Conservation (phyloP, 1,140 invertebrate species). For the Macrobrachium nipponense region DNA sequence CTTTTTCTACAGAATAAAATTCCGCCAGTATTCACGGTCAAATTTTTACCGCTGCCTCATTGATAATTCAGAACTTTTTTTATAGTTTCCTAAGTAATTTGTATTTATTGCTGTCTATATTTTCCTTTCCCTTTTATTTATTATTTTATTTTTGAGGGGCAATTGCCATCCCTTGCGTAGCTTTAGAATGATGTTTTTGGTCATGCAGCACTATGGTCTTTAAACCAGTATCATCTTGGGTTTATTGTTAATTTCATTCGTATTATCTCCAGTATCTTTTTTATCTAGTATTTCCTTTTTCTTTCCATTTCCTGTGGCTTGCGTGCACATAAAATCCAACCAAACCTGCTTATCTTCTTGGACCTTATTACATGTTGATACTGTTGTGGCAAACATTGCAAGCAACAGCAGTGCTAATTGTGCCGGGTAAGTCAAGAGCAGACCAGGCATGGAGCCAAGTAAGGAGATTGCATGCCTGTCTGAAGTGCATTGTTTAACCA, state of each 20-base stretch:
- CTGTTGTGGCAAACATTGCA: slow-evolving; percentile 58
- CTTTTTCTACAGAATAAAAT: too few relatives aligned
- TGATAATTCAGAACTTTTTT: too few relatives aligned
- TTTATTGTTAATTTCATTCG: slow-evolving; percentile 55
- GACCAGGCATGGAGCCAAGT: slow-evolving; percentile 57
- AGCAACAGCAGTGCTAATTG: slow-evolving; percentile 60
- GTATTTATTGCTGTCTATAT: neutral
- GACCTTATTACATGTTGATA: slow-evolving; percentile 62
- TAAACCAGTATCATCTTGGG: slow-evolving; percentile 55
- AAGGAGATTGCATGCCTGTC: slow-evolving; percentile 58
- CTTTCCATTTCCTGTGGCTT: slow-evolving; percentile 63
- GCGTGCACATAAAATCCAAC: slow-evolving; percentile 62
- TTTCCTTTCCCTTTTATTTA: neutral
- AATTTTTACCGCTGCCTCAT: too few relatives aligned
- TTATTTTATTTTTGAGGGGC: neutral
- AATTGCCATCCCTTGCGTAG: slow-evolving; percentile 5
- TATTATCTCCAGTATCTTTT: slow-evolving; percentile 60
- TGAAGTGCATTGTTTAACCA: slow-evolving; percentile 42
- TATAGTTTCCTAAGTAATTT: neutral
- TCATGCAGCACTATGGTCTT: slow-evolving; percentile 53
- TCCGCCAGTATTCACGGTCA: too few relatives aligned
- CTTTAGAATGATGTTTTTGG: slow-evolving; percentile 53
- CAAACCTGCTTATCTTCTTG: slow-evolving; percentile 62
- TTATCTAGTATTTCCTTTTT: slow-evolving; percentile 62
- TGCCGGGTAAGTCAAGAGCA: slow-evolving; percentile 56